These are phyloP conservation scores for Gastrophryne carolinensis DNA, from an alignment of 2,797 vertebrate genomes.

Conservation along the genomic window DNA sequence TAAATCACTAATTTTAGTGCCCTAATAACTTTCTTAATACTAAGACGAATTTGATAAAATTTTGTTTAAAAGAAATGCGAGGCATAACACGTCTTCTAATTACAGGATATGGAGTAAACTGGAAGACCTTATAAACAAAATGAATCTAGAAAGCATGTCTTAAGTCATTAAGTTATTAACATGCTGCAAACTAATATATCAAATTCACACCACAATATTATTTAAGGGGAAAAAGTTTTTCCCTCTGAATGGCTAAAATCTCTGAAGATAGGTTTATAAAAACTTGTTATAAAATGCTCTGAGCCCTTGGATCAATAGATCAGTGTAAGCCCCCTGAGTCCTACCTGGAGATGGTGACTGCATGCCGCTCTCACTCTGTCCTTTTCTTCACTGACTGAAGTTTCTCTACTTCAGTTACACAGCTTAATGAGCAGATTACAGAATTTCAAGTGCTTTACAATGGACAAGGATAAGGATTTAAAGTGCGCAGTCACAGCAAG, in stretches of 20 bases:
- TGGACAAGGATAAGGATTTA: conserved; percentile 52
- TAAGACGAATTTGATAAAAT: too few relatives aligned
- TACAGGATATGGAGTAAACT: too few relatives aligned
- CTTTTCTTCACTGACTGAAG: conserved; percentile 29
- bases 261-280: not conserved
- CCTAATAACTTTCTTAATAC: too few relatives aligned
- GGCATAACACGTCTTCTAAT: too few relatives aligned
- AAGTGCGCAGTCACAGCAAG: conserved; percentile 63
- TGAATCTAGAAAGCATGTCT: too few relatives aligned
- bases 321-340: conserved; percentile 50
- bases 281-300: not conserved
- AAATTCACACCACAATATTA: too few relatives aligned
- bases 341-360: conserved; percentile 51
- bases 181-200: too few relatives aligned
- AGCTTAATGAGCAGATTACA: conserved; percentile 68
- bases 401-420: conserved; percentile 57
- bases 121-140: too few relatives aligned
- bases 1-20: too few relatives aligned
- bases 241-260: not conserved
- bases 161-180: too few relatives aligned
- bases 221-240: too few relatives aligned
- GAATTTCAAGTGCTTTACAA: conserved; percentile 60
- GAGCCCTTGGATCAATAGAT: not conserved
- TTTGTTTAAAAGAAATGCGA: too few relatives aligned
- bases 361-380: conserved; percentile 9